phyloP scores from a whole-genome alignment of 2,113 vertebrate genomes.

The Eidolon helvum region DNA sequence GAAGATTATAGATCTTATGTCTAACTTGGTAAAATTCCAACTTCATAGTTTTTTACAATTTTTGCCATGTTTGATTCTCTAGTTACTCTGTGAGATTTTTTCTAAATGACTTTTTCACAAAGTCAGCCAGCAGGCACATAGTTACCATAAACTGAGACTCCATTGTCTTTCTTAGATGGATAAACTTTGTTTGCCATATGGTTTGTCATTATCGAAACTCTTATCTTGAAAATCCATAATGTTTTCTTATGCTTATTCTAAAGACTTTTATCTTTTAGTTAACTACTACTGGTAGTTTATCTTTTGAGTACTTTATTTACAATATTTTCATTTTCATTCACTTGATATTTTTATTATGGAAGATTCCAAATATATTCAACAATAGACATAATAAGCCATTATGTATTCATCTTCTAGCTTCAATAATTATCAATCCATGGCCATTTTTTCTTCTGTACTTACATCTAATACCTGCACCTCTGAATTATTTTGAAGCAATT shows the following conservation, averaged over 20 bases:
- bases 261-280: not conserved
- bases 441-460: not conserved
- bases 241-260: not conserved
- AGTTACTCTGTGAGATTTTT: constrained; percentile 40
- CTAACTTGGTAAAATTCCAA: constrained; percentile 48
- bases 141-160: constrained; percentile 37
- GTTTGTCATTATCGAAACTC: not conserved
- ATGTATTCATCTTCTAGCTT: not conserved
- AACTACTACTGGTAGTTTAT: not conserved
- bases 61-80: constrained; percentile 46
- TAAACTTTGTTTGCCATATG: not conserved
- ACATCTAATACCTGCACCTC: not conserved
- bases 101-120: constrained; percentile 51
- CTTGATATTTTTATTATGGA: not conserved
- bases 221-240: constrained; percentile 5
- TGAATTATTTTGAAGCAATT: not conserved
- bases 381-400: not conserved
- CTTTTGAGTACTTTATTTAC: not conserved
- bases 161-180: not conserved
- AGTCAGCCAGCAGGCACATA: constrained; percentile 11
- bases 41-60: constrained; percentile 26
- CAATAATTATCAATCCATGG: not conserved
- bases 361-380: not conserved
- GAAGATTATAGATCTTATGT: constrained; percentile 21
- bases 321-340: not conserved